Evolutionary conservation across 2,113 vertebrate species (phyloP), one percentile per base, ranked within the genome.

Genomic region (Ranitomeya imitator): DNA sequence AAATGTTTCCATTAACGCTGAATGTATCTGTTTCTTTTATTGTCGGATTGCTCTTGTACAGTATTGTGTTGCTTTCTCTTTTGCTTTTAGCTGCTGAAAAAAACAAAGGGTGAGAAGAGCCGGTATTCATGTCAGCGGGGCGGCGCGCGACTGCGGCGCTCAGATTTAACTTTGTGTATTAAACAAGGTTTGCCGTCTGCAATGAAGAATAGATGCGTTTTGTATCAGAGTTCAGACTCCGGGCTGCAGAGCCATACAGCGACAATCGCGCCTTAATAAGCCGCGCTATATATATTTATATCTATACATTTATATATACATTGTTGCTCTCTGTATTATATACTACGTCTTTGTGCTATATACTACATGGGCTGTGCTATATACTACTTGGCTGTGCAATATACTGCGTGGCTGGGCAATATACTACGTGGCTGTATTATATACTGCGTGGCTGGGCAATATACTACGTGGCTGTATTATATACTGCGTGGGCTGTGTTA

Each of bases 121-220:
- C 15, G 10, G 65, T 84, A 71, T 67, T 84, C 71, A 61, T 77
- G 73, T 86, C 69, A 60, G 59, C 71, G 63, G 69, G 60, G 59
- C 55, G 12, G 37, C 19, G 31, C 21, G 7, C 81, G 9, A 71
- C 77, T n/a, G 54, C 76, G 10, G 18, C 19, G 45, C n/a, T 73
- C 18, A 13, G 51, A 80, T 87, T 87, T 67, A 87, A n/a, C 85
- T 57, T 26, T 80, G 78, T 87, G 81, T 87, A 87, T 52, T 82
- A 82, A 87, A 74, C 45, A 79, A 81, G 63, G 78, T 82, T 87
- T 87, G 65, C 63, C 16, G 52, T 63, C 78, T 81, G 19, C 59
- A 60, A 87, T 87, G 74, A 73, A 79, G 63, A 79, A 87, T 73
- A 81, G 13, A 60, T 15, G 65, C 65, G 18, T 80, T 37, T 69